Percentiles rank a stretch among this genome's conserved stretches.
phyloP scores from a whole-genome alignment of 2,113 vertebrate genomes.

The Lophura nycthemera region DNA sequence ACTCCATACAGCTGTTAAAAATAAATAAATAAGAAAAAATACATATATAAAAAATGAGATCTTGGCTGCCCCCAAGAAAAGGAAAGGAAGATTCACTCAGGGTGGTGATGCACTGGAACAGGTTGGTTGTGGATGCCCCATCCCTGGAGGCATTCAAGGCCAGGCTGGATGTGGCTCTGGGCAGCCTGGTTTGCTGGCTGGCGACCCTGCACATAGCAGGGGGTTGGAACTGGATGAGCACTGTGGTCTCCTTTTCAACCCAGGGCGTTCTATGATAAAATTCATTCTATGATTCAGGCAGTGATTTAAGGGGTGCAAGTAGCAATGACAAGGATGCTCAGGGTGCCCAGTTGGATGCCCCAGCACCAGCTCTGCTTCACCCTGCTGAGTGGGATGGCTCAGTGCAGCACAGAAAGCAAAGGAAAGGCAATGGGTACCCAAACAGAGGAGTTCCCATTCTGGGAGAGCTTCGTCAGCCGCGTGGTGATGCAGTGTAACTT shows the following conservation, averaged over 20 bases:
- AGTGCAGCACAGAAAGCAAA: not conserved
- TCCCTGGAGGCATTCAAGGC: too few relatives aligned
- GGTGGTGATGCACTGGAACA: too few relatives aligned
- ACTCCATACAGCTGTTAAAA: not conserved
- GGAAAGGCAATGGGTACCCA: not conserved
- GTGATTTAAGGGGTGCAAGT: constrained; percentile 36
- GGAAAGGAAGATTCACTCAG: not conserved
- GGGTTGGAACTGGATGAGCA: too few relatives aligned
- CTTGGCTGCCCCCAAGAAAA: constrained; percentile 10
- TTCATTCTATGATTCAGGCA: not conserved
- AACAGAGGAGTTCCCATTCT: not conserved
- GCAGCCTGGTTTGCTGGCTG: too few relatives aligned
- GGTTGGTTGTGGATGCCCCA: too few relatives aligned
- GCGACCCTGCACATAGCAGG: too few relatives aligned
- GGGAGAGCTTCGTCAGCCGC: not conserved
- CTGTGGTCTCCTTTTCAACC: too few relatives aligned
- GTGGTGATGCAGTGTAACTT: not conserved
- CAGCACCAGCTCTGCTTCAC: not conserved
- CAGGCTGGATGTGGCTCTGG: too few relatives aligned
- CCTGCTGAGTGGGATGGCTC: not conserved
- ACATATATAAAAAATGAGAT: not conserved
- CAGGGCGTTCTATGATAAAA: too few relatives aligned
- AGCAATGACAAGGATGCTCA: not conserved
- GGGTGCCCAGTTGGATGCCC: not conserved
- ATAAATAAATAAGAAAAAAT: not conserved